Evolutionary conservation across 2,888 invertebrate genomes (phyloP).

Genomic region (Eugnorisma glareosa): DNA sequence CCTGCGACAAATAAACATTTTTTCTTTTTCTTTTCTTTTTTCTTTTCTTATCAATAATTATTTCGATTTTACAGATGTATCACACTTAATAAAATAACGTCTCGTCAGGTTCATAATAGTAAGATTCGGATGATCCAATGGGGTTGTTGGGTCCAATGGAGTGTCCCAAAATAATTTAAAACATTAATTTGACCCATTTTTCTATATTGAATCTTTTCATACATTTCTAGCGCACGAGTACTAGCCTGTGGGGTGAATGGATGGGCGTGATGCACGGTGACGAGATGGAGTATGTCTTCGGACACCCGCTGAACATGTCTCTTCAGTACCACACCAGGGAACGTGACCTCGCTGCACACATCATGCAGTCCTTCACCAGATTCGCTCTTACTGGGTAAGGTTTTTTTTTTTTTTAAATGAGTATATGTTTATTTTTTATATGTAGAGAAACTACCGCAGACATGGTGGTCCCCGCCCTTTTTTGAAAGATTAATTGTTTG

Average conservation of each 20-base stretch:
- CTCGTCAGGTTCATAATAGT: no score
- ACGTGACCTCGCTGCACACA: conserved; percentile 96
- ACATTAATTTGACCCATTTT: not conserved
- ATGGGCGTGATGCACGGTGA: conserved; percentile 99
- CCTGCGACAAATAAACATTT: no score
- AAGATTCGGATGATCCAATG: no score
- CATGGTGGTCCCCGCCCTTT: no score
- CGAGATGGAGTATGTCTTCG: conserved; percentile 99
- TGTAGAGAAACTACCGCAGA: no score
- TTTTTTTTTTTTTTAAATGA: conserved; percentile 41
- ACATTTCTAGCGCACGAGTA: conserved; percentile 95
- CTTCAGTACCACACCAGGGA: conserved; percentile 96
- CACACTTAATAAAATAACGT: not conserved
- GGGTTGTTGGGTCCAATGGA: not conserved
- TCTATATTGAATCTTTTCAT: not conserved
- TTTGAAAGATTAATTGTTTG: no score
- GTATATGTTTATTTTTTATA: no score
- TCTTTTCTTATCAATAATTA: no score
- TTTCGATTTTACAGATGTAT: not conserved
- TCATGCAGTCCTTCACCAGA: conserved; percentile 97
- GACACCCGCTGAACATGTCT: conserved; percentile 97
- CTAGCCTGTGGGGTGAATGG: conserved; percentile 99
- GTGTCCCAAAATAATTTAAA: not conserved
- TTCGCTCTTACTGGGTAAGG: conserved; percentile 98
- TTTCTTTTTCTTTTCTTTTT: no score